Base-by-base conservation (phyloP, 2,888 invertebrate genomes). In the Chymomyza procnemis region DNA sequence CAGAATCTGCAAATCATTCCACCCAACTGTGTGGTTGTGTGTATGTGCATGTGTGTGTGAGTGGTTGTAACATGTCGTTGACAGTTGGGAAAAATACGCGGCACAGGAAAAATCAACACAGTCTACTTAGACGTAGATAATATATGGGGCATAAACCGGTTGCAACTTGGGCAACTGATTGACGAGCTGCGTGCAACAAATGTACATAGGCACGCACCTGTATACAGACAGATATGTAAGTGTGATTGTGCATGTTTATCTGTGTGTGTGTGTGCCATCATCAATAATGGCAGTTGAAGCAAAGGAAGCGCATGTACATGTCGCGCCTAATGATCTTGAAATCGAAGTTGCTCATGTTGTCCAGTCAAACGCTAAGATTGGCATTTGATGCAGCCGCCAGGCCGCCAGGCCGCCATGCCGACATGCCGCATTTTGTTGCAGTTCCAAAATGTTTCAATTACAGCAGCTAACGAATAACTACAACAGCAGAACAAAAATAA, bases 281-380 rank as follows among this genome's bases (percentile, higher is more conserved):
- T 78, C 74, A 83, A 75, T 80, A 76, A 80, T 76, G 76, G 73
- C 69, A 75, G 71, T 69, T 74, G 48, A n/a, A 64, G 52, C 54
- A 68, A 85, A 87, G 88, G 88, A 83, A 87, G 86, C 84, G 84
- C 84, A 83, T 87, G 88, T 85, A 70, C 76, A 77, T 87, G 85
- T 83, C 73, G 56, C 59, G 59, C 80, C 69, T 87, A 87, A 83
- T 84, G 83, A 85, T 87, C 84, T 75, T 76, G 76, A 87, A 85
- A 80, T 80, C 84, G 73, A 74, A 82, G 73, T 70, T 50, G 48
- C 18, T 50, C 54, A 54, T 54, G 54, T 54, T 21, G 54, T 21
- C 50, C 18, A 55, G 55, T 9, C 22, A 30, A 58, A 4, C 18
- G 9, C 9, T 14, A 16, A 41, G 41, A 58, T 34, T n/a, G n/a